A percentile compares a stretch with the other conserved stretches of the same genome.
Evolutionary conservation across 2,888 invertebrate genomes (phyloP).

Genomic region (Catonia carolina): DNA sequence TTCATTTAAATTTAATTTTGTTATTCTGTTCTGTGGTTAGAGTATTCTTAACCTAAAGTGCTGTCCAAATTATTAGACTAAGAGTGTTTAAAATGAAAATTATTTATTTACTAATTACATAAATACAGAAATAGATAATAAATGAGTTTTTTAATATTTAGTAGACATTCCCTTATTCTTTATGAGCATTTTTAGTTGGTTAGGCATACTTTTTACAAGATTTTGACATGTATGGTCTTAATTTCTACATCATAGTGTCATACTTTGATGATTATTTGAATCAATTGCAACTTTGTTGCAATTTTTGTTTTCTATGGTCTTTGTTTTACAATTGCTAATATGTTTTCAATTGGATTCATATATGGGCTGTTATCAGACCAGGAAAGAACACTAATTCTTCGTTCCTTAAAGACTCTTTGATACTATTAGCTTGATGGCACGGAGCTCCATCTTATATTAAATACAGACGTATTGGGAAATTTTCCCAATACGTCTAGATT

Average conservation of each 20-base stretch:
- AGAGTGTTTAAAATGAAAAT: not conserved
- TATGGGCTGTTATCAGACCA: slow-evolving; percentile 31
- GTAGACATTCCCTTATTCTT: slow-evolving; percentile 3
- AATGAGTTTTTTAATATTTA: not conserved
- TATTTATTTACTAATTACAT: no score
- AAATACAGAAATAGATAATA: no score
- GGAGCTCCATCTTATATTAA: slow-evolving; percentile 20
- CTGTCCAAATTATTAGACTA: slow-evolving; percentile 13
- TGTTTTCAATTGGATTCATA: slow-evolving; percentile 33
- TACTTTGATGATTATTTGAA: slow-evolving; percentile 25
- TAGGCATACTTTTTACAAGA: slow-evolving; percentile 11
- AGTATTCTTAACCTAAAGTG: no score
- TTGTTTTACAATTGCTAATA: slow-evolving; percentile 31
- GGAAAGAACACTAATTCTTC: slow-evolving; percentile 23
- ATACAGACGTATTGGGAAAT: no score
- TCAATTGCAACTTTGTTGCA: slow-evolving; percentile 28
- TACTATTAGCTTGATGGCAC: slow-evolving; percentile 13
- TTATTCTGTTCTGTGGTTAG: no score
- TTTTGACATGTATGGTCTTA: slow-evolving; percentile 6
- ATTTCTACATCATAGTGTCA: slow-evolving; percentile 25
- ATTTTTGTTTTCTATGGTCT: slow-evolving; percentile 28
- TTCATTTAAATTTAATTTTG: no score
- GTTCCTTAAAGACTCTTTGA: slow-evolving; percentile 7
- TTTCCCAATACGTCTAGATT: slow-evolving; percentile 17
- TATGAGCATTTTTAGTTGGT: not conserved